These are phyloP conservation scores for Acanthis flammea DNA, from an alignment of 2,797 vertebrate genomes.

Conservation along the genomic window DNA sequence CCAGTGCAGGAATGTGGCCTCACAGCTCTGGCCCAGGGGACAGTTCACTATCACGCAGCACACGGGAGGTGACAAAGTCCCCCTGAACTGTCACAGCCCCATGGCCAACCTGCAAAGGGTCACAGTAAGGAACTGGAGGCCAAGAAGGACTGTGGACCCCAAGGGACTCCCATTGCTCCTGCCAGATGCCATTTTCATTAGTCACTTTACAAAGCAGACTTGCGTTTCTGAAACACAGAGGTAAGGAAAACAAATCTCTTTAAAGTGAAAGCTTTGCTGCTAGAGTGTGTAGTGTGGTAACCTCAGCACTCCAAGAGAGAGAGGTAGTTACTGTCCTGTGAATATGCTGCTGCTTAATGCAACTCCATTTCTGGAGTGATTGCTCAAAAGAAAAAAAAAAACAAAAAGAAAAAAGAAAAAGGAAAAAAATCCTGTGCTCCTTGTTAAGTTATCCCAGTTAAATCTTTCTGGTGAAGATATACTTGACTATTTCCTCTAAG, in stretches of 20 bases:
- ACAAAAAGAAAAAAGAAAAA: neutral
- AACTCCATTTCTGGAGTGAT: constrained; percentile 4
- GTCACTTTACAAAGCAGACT: constrained; percentile 52
- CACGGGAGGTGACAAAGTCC: rapidly evolving
- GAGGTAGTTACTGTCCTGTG: constrained; percentile 36
- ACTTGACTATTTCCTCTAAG: constrained; percentile 23
- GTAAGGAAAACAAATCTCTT: constrained; percentile 28
- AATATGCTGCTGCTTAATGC: neutral
- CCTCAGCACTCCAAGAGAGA: constrained; percentile 21
- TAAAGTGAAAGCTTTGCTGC: constrained; percentile 32
- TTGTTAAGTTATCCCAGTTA: constrained; percentile 30
- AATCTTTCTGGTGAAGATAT: neutral
- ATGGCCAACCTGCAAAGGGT: neutral
- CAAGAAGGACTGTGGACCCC: neutral
- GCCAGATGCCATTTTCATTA: constrained; percentile 41
- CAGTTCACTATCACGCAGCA: neutral
- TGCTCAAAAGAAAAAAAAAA: neutral
- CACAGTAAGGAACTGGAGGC: neutral
- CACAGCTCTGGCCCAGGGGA: neutral
- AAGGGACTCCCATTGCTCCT: neutral
- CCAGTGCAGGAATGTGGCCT: neutral
- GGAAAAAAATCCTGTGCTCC: constrained; percentile 28
- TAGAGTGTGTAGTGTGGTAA: constrained; percentile 36
- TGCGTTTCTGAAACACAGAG: constrained; percentile 30
- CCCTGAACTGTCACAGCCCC: neutral